Evolutionary conservation across 2,888 invertebrate genomes (phyloP).

Genomic region (Cybosia mesomella): DNA sequence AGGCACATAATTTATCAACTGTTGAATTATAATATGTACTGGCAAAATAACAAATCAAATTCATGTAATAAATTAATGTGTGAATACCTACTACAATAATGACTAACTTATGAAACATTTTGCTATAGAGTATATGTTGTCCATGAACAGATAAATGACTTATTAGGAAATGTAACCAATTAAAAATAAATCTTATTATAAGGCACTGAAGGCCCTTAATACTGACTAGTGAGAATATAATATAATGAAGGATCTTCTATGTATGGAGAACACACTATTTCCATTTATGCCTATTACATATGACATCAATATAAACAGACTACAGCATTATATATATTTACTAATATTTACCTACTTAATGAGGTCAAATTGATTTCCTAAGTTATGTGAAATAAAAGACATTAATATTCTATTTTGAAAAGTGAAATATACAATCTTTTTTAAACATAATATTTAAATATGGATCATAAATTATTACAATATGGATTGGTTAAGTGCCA

Average conservation of each 20-base stretch:
- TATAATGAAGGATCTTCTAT: background rate
- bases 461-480: background rate
- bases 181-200: conserved; percentile 28
- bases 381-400: background rate
- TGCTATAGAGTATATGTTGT: conserved; percentile 1
- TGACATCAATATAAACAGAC: background rate
- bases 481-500: background rate
- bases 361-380: background rate
- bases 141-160: conserved; percentile 26
- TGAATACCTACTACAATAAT: background rate
- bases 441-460: background rate
- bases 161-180: conserved; percentile 16
- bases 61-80: background rate
- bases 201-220: background rate
- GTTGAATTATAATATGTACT: background rate
- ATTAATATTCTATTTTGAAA: background rate
- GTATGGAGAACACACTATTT: background rate
- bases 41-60: background rate
- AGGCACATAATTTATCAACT: background rate
- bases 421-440: background rate
- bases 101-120: conserved; percentile 15
- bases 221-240: background rate
- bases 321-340: background rate
- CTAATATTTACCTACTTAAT: background rate
- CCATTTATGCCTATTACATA: background rate